Percentiles rank a stretch among this genome's conserved stretches.
phyloP scores from a whole-genome alignment of 2,888 invertebrate genomes.

The Oligia strigilis region DNA sequence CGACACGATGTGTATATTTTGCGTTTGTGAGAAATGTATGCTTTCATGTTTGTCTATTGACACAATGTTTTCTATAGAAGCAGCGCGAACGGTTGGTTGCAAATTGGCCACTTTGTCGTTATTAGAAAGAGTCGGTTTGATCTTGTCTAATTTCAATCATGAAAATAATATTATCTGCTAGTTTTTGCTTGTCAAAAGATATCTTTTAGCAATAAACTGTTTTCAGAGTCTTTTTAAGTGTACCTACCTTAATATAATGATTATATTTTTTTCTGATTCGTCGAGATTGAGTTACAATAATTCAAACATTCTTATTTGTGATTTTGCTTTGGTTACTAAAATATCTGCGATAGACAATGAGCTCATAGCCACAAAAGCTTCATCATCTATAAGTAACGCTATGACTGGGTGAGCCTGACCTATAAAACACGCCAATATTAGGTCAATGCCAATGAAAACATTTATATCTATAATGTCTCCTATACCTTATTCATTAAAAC shows the following conservation, averaged over 20 bases:
- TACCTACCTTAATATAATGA: neutral
- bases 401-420: constrained; percentile 29
- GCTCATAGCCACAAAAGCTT: constrained; percentile 7
- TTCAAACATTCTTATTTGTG: neutral
- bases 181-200: neutral
- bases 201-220: neutral
- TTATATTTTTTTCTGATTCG: neutral
- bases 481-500: constrained; percentile 11
- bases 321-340: constrained; percentile 3
- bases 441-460: constrained; percentile 41
- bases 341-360: constrained; percentile 8
- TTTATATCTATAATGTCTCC: neutral
- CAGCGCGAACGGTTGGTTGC: neutral
- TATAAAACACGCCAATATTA: constrained; percentile 18
- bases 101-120: neutral
- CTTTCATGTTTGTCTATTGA: neutral
- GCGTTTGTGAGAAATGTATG: constrained; percentile 4
- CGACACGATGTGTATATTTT: neutral
- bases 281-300: neutral
- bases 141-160: neutral
- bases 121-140: neutral
- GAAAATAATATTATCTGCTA: neutral
- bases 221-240: neutral
- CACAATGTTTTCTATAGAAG: neutral
- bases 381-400: constrained; percentile 15